Evolutionary conservation across 2,113 vertebrate species (phyloP).

Genomic region (Siniperca knerii): DNA sequence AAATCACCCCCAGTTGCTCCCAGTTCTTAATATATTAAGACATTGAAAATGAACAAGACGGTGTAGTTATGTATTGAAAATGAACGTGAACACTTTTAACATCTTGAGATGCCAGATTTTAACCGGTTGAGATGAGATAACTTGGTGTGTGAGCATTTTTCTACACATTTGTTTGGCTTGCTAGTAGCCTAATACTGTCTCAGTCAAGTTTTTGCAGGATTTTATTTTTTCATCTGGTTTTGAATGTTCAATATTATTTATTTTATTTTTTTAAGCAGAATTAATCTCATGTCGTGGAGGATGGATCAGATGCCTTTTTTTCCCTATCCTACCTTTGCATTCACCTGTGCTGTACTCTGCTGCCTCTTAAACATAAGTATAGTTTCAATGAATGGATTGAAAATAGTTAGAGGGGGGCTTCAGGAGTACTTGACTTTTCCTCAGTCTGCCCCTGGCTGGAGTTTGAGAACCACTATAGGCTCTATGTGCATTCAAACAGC

Average conservation of each 20-base stretch:
- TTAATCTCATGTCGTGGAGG: background rate
- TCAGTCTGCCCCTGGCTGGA: slow-evolving; percentile 3
- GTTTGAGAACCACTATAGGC: slow-evolving; percentile 11
- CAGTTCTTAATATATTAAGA: background rate
- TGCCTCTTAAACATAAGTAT: background rate
- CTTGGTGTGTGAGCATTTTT: background rate
- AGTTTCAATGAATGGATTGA: background rate
- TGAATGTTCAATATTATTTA: background rate
- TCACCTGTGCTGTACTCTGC: background rate
- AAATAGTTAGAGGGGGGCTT: background rate
- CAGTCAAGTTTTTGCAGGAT: background rate
- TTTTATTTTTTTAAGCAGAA: background rate
- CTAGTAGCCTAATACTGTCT: background rate
- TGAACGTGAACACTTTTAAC: background rate
- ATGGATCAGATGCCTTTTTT: background rate
- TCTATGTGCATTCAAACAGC: slow-evolving; percentile 31
- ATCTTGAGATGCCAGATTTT: background rate
- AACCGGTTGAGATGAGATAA: background rate
- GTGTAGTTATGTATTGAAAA: background rate
- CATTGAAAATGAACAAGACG: background rate
- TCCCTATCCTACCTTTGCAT: background rate
- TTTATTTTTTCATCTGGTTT: background rate
- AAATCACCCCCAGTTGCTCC: background rate
- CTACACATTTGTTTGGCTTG: background rate
- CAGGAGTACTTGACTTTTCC: background rate